A percentile compares a stretch with the other conserved stretches of the same genome.
These are phyloP conservation scores for Regulus satrapa DNA, from an alignment of 2,113 vertebrate species.

Conservation along the genomic window DNA sequence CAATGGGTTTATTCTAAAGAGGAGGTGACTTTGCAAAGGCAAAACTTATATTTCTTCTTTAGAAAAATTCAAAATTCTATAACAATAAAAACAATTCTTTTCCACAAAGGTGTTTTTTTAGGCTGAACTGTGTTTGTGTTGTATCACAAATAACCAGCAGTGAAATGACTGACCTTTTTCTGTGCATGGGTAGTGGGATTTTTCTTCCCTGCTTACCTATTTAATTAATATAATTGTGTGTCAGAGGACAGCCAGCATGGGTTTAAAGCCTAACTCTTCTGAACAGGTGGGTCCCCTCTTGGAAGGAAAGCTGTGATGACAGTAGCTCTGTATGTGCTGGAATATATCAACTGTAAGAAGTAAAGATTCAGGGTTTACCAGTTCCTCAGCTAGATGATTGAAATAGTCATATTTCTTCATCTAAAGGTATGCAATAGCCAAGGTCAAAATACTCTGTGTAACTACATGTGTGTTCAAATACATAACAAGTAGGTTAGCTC, in stretches of 20 bases:
- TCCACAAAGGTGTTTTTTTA: background rate
- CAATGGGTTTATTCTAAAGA: background rate
- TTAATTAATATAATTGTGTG: background rate
- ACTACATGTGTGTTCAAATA: background rate
- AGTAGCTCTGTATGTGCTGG: background rate
- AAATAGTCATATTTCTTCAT: background rate
- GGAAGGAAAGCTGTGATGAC: background rate
- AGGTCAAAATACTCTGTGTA: background rate
- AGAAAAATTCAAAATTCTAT: background rate
- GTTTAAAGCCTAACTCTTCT: background rate
- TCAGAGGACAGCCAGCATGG: background rate
- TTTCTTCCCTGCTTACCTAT: background rate
- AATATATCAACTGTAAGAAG: background rate
- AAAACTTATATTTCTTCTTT: background rate
- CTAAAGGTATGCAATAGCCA: background rate
- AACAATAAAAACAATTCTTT: background rate
- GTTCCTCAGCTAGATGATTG: background rate
- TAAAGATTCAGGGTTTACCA: background rate
- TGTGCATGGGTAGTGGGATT: background rate
- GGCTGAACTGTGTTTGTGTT: background rate
- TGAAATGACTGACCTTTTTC: background rate
- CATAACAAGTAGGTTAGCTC: background rate
- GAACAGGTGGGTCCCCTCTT: background rate
- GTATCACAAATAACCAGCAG: background rate
- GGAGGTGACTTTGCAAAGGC: background rate